Conservation (phyloP, 2,797 vertebrate species). For the Avahi laniger region DNA sequence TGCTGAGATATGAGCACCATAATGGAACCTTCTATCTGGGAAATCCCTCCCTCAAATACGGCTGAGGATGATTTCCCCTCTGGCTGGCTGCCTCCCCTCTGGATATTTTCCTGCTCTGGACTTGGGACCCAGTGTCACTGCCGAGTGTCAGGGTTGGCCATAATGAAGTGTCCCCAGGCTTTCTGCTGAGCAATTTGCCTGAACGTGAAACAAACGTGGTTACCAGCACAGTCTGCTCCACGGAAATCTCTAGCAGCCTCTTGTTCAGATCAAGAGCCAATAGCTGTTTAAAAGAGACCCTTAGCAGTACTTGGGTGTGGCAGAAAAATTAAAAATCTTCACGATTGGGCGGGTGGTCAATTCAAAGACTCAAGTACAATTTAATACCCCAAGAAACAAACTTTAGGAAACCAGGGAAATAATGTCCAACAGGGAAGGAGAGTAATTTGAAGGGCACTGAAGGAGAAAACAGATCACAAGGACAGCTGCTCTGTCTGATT, state of each 20-base stretch:
- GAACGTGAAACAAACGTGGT: not conserved
- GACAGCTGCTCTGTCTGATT: not conserved
- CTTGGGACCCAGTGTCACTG: not conserved
- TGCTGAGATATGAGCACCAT: too few relatives aligned
- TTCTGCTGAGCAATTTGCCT: not conserved
- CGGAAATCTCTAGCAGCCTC: not conserved
- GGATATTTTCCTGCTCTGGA: not conserved
- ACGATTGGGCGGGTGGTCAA: not conserved
- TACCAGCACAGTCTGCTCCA: not conserved
- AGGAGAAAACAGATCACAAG: not conserved
- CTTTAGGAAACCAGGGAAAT: not conserved
- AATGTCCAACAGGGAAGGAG: not conserved
- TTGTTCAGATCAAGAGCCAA: not conserved
- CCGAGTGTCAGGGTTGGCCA: accelerated
- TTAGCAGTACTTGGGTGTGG: not conserved
- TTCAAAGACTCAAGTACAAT: not conserved
- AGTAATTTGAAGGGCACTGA: not conserved
- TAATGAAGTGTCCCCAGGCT: not conserved
- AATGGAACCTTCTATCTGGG: not conserved
- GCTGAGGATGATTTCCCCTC: not conserved
- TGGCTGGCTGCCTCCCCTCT: not conserved
- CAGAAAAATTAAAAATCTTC: not conserved
- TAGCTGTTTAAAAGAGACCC: not conserved
- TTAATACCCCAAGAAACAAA: not conserved
- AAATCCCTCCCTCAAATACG: not conserved